Conservation (phyloP, 1,140 invertebrate genomes). For the Oryzaephilus surinamensis region DNA sequence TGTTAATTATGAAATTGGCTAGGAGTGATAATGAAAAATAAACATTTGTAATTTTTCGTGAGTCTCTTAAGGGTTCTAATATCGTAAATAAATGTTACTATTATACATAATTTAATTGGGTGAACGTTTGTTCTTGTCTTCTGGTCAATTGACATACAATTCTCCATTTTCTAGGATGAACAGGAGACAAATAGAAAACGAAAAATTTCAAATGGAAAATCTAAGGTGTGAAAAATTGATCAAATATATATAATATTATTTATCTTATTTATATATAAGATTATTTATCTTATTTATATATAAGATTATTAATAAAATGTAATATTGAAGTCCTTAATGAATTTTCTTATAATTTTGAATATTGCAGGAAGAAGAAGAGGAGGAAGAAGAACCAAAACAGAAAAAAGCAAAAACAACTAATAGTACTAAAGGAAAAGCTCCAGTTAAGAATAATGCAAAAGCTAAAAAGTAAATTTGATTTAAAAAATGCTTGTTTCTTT, state of each 20-base stretch:
- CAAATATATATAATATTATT: conserved; percentile 8
- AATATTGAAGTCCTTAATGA: conserved; percentile 1
- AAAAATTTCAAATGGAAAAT: conserved; percentile 20
- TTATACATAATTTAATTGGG: background rate
- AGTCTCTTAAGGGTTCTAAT: background rate
- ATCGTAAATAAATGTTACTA: background rate
- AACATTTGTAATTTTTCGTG: conserved; percentile 1
- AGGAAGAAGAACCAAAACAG: conserved; percentile 50
- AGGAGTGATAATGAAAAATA: background rate
- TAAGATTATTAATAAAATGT: background rate
- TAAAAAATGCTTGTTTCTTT: conserved; percentile 5
- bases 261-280: conserved; percentile 1
- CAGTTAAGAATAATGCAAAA: conserved; percentile 40
- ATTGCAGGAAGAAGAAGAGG: conserved; percentile 48
- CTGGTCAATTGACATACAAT: conserved; percentile 3
- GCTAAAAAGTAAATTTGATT: conserved; percentile 25
- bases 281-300: background rate
- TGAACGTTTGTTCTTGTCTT: background rate
- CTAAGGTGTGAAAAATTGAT: conserved; percentile 12
- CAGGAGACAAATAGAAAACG: conserved; percentile 18
- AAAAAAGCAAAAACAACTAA: conserved; percentile 56
- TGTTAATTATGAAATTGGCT: background rate
- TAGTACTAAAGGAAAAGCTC: conserved; percentile 44
- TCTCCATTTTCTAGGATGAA: conserved; percentile 16
- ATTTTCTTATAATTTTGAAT: conserved; percentile 13